Evolutionary conservation across 1,140 invertebrate genomes (phyloP), one percentile per base, ranked within the genome.

Genomic region (Pogonus chalceus): DNA sequence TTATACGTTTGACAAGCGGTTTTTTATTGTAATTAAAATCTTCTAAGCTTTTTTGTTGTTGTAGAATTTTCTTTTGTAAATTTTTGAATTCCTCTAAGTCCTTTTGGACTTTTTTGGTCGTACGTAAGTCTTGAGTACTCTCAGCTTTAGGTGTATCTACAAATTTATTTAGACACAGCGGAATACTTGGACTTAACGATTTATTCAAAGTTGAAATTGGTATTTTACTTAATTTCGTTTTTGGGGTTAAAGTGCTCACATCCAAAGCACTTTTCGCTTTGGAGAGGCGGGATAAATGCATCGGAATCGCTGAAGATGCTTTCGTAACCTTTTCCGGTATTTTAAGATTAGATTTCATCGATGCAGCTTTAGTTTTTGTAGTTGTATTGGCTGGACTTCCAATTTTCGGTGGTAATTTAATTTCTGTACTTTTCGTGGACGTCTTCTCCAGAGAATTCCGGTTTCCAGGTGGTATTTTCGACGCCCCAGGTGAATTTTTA

Each of bases 111-210:
- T 22, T 12, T 20, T 21, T 46, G 20, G 35, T 39, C n/a, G 24
- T 37, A 20, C 26, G 52, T 22, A 51, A 55, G 9, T n/a, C 50
- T 14, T 20, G 4, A 48, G 56, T 39, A 63, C 62, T 58, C 49
- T 62, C 53, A 46, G 24, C 59, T 49, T 46, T 54, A n/a, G n/a
- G n/a, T 2, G 53, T 50, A 60, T 68, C 66, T 67, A 66, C 53
- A 48, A 49, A 23, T 9, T 54, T 37, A 50, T 67, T 64, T 58
- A 68, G 66, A 68, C 63, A 61, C 56, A 58, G 58, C 46, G 66
- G 66, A 66, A 62, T 68, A 53, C 66, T 68, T 23, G 64, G 63
- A 49, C 49, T 51, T 2, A 65, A 65, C 14, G 54, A 54, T 35
- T 59, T 61, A 21, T 62, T 60, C 20, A 67, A 56, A 21, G 52